phyloP scores from a whole-genome alignment of 1,140 invertebrate species.

The Berghia stephanieae region DNA sequence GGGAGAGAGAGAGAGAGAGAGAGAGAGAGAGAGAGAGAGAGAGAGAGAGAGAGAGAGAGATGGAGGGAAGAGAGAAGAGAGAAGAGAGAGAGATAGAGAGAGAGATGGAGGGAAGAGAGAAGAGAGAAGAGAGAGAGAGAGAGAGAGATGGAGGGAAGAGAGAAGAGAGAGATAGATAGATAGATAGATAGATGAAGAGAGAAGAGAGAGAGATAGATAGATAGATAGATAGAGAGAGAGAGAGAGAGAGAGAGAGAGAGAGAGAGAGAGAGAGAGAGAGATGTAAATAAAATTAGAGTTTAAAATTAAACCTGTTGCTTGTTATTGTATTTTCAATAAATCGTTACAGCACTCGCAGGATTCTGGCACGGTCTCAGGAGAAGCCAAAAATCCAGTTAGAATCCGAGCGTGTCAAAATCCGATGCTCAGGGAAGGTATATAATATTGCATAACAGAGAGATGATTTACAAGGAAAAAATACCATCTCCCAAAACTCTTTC shows the following conservation, averaged over 20 bases:
- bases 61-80: neutral
- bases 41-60: slow-evolving; percentile 23
- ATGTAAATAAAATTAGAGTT: neutral
- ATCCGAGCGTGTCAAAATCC: neutral
- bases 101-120: slow-evolving; percentile 14
- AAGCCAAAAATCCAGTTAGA: neutral
- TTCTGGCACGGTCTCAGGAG: no score
- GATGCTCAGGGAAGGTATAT: neutral
- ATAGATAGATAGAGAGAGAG: neutral
- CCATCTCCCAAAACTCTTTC: no score
- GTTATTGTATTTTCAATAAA: no score
- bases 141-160: slow-evolving; percentile 31
- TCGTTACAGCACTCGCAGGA: no score
- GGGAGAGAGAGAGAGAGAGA: slow-evolving; percentile 20
- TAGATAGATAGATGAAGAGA: slow-evolving; percentile 58
- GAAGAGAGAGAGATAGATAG: neutral
- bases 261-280: slow-evolving; percentile 1
- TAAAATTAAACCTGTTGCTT: no score
- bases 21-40: slow-evolving; percentile 23
- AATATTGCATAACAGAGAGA: neutral
- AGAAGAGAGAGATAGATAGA: slow-evolving; percentile 22
- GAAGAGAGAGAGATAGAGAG: slow-evolving; percentile 10
- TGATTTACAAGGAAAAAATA: no score
- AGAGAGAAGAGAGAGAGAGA: slow-evolving; percentile 29
- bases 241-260: slow-evolving; percentile 57